Percentiles rank a stretch among this genome's conserved stretches.
Conservation (phyloP, 2,797 vertebrate species). For the Falco novaeseelandiae region DNA sequence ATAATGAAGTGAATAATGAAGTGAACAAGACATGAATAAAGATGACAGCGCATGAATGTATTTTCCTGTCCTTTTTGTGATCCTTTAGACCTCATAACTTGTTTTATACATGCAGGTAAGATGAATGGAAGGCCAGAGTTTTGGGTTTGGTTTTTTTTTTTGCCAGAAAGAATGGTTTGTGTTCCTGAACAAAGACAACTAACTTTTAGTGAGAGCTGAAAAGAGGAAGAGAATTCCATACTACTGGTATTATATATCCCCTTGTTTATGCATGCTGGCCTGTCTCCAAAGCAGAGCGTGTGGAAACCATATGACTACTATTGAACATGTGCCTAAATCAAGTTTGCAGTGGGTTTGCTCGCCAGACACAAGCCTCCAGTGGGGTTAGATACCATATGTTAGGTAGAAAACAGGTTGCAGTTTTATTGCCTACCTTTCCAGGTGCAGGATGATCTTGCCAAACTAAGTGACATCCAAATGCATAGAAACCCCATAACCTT, state of each 20-base stretch:
- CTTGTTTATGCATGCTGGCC: slow-evolving; percentile 44
- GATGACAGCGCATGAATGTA: background rate
- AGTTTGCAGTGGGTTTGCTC: slow-evolving; percentile 43
- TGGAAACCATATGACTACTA: slow-evolving; percentile 65
- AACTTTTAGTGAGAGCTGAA: slow-evolving; percentile 56
- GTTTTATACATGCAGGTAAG: background rate
- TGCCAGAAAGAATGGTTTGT: slow-evolving; percentile 36
- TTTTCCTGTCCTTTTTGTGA: slow-evolving; percentile 2
- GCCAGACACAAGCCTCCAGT: slow-evolving; percentile 45
- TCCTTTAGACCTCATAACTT: slow-evolving; percentile 13
- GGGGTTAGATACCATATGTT: slow-evolving; percentile 57
- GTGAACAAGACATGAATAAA: slow-evolving; percentile 14
- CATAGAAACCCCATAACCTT: background rate
- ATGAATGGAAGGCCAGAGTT: background rate
- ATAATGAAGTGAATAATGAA: slow-evolving; percentile 31
- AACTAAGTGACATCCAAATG: background rate
- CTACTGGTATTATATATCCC: slow-evolving; percentile 51
- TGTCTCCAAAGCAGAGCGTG: slow-evolving; percentile 45
- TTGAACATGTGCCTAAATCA: slow-evolving; percentile 63
- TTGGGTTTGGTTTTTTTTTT: background rate
- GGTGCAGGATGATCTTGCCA: slow-evolving; percentile 29
- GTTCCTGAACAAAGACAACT: slow-evolving; percentile 46
- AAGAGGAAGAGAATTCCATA: slow-evolving; percentile 56
- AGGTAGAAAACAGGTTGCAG: slow-evolving; percentile 52
- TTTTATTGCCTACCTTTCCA: slow-evolving; percentile 58